Evolutionary conservation across 1,140 invertebrate genomes (phyloP).

Genomic region (Ctenoplectra terminalis): DNA sequence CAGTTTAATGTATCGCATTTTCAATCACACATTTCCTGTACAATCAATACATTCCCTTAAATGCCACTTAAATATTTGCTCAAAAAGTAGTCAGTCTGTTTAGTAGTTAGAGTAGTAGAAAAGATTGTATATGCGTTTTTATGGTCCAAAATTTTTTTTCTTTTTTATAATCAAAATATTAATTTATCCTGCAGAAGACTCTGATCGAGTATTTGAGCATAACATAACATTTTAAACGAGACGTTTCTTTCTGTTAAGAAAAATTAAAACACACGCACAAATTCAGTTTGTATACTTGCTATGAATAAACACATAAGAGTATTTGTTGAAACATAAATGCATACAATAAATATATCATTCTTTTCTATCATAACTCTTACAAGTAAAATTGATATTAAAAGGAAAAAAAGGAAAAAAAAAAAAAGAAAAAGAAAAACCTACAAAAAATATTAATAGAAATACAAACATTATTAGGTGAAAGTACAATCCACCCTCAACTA

Average conservation of each 20-base stretch:
- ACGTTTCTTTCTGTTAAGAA: background rate
- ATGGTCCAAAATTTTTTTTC: slow-evolving; percentile 58
- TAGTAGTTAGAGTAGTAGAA: slow-evolving; percentile 71
- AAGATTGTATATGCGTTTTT: slow-evolving; percentile 65
- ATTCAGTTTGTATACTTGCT: slow-evolving; percentile 9
- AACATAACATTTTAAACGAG: slow-evolving; percentile 12
- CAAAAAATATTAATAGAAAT: slow-evolving; percentile 40
- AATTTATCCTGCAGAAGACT: slow-evolving; percentile 7
- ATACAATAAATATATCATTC: slow-evolving; percentile 40
- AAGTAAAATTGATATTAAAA: slow-evolving; percentile 17
- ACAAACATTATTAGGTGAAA: slow-evolving; percentile 5
- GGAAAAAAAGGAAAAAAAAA: no score
- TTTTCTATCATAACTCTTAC: slow-evolving; percentile 27
- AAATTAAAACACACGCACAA: background rate
- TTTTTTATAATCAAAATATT: slow-evolving; percentile 26
- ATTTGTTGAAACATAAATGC: slow-evolving; percentile 24
- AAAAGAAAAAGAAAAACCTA: no score
- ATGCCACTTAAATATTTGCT: slow-evolving; percentile 74
- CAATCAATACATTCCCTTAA: slow-evolving; percentile 62
- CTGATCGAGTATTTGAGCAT: slow-evolving; percentile 6
- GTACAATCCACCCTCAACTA: slow-evolving; percentile 18
- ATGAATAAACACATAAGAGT: slow-evolving; percentile 22
- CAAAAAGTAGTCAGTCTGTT: slow-evolving; percentile 79
- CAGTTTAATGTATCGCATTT: slow-evolving; percentile 51
- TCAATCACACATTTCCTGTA: slow-evolving; percentile 56